Evolutionary conservation across 2,888 invertebrate genomes (phyloP).

Genomic region (Orthosia gracilis): DNA sequence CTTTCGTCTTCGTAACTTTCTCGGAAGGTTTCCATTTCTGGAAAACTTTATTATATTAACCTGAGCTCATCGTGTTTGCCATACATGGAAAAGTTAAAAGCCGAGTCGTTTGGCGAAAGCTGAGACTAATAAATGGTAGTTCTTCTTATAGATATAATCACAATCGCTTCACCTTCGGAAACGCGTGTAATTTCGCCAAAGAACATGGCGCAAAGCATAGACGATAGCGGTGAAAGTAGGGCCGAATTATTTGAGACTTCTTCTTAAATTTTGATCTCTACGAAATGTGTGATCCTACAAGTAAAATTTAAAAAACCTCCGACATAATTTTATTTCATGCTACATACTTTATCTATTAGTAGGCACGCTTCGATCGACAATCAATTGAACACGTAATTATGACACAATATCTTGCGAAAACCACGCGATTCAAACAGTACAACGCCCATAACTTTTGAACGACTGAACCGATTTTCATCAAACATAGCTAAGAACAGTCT

Average conservation of each 20-base stretch:
- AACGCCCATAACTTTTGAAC: no score
- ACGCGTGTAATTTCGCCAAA: constrained; percentile 50
- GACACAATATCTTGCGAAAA: no score
- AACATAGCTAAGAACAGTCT: no score
- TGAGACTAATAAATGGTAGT: constrained; percentile 53
- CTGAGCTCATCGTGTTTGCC: constrained; percentile 35
- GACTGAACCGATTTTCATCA: no score
- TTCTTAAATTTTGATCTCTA: neutral
- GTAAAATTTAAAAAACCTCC: neutral
- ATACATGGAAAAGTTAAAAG: constrained; percentile 57
- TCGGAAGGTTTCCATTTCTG: constrained; percentile 35
- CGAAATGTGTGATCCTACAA: neutral
- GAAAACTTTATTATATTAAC: constrained; percentile 49
- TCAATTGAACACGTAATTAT: no score
- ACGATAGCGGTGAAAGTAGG: constrained; percentile 41
- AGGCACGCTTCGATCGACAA: no score
- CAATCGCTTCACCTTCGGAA: constrained; percentile 52
- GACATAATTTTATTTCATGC: no score
- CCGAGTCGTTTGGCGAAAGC: constrained; percentile 60
- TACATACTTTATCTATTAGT: no score
- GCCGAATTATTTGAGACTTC: neutral
- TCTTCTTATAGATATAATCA: constrained; percentile 57
- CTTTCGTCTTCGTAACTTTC: constrained; percentile 40
- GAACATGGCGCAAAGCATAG: constrained; percentile 47
- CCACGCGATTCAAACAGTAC: no score